Evolutionary conservation across 2,113 vertebrate species (phyloP).

Genomic region (Petrocephalus microphthalmus): DNA sequence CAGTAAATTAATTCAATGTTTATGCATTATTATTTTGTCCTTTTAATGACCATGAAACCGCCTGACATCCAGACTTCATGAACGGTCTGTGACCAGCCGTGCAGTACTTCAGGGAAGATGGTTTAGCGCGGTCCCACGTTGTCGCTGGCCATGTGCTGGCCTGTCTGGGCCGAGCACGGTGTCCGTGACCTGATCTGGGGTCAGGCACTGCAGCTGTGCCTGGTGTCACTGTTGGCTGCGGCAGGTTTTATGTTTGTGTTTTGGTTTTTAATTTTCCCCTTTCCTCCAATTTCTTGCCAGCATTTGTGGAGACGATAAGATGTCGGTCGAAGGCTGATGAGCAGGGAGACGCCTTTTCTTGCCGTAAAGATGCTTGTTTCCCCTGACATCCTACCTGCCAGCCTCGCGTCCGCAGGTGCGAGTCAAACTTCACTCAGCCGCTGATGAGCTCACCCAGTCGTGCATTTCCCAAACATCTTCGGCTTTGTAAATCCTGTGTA

Average conservation of each 20-base stretch:
- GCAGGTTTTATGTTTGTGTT: background rate
- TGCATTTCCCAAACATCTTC: background rate
- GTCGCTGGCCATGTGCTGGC: background rate
- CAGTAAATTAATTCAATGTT: background rate
- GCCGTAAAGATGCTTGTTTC: background rate
- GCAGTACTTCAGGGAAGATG: background rate
- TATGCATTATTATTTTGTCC: background rate
- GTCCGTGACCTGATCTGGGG: background rate
- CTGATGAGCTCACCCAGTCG: background rate
- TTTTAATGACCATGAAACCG: background rate
- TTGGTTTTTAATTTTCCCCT: background rate
- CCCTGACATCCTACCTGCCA: background rate
- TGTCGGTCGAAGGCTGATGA: background rate
- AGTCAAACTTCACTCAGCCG: background rate
- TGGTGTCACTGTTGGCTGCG: background rate
- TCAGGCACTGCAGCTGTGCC: background rate
- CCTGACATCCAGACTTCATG: background rate
- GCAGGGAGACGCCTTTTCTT: background rate
- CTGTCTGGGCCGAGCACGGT: background rate
- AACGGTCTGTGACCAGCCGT: background rate
- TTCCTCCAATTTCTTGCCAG: background rate
- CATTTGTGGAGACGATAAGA: background rate
- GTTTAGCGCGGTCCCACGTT: background rate
- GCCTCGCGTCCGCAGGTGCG: background rate
- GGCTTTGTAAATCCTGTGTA: background rate